Percentiles rank a stretch among this genome's conserved stretches.
phyloP scores from a whole-genome alignment of 2,888 invertebrate genomes.

The Euplexia lucipara region DNA sequence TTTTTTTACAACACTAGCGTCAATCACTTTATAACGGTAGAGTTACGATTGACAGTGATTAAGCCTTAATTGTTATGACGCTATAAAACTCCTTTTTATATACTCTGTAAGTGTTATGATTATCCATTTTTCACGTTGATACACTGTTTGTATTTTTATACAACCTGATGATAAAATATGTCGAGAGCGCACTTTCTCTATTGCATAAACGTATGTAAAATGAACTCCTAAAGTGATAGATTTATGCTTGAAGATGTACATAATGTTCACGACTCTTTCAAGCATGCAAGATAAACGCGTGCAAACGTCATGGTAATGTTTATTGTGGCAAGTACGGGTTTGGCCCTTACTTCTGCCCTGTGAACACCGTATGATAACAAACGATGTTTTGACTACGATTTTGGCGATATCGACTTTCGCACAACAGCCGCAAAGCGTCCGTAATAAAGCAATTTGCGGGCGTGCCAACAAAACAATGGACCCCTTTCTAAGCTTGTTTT shows the following conservation, averaged over 20 bases:
- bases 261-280: slow-evolving; percentile 59
- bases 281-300: slow-evolving; percentile 53
- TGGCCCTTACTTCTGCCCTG: slow-evolving; percentile 54
- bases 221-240: slow-evolving; percentile 65
- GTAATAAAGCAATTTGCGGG: slow-evolving; percentile 90
- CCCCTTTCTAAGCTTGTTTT: slow-evolving; percentile 88
- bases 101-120: slow-evolving; percentile 76
- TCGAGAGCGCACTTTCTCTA: slow-evolving; percentile 58
- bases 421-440: slow-evolving; percentile 78
- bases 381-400: slow-evolving; percentile 88
- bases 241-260: slow-evolving; percentile 66
- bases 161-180: slow-evolving; percentile 62
- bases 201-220: slow-evolving; percentile 56
- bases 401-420: slow-evolving; percentile 87
- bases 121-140: slow-evolving; percentile 70
- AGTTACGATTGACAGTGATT: slow-evolving; percentile 89
- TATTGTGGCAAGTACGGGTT: slow-evolving; percentile 57
- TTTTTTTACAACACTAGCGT: slow-evolving; percentile 83
- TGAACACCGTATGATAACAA: slow-evolving; percentile 79
- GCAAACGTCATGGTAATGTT: slow-evolving; percentile 56
- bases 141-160: slow-evolving; percentile 72
- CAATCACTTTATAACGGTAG: slow-evolving; percentile 82
- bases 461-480: slow-evolving; percentile 89
- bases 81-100: slow-evolving; percentile 83
- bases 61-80: slow-evolving; percentile 86